Conservation (phyloP, 2,888 invertebrate species). For the Sesia apiformis region DNA sequence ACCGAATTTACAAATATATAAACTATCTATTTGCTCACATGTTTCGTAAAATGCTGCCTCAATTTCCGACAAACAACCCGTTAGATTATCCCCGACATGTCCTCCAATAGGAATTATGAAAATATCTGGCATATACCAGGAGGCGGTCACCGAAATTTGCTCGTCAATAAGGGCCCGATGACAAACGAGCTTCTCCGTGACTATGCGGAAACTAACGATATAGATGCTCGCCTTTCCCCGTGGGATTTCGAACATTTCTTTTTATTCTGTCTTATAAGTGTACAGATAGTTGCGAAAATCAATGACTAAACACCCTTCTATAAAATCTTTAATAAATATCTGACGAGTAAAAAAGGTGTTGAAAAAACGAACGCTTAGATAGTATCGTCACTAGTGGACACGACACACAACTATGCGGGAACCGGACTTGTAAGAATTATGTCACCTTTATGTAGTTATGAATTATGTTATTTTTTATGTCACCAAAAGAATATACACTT, state of each 20-base stretch:
- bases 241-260: slow-evolving; percentile 12
- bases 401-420: too few relatives aligned
- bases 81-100: slow-evolving; percentile 16
- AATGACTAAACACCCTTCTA: not conserved
- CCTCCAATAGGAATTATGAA: slow-evolving; percentile 42
- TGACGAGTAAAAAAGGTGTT: too few relatives aligned
- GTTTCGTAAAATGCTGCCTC: too few relatives aligned
- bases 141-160: slow-evolving; percentile 7
- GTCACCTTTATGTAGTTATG: too few relatives aligned
- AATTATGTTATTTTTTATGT: too few relatives aligned
- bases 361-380: too few relatives aligned
- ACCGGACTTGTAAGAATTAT: too few relatives aligned
- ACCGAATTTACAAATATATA: too few relatives aligned
- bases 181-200: slow-evolving; percentile 50
- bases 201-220: slow-evolving; percentile 31
- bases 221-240: slow-evolving; percentile 28
- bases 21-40: too few relatives aligned
- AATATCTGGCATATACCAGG: slow-evolving; percentile 38
- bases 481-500: too few relatives aligned
- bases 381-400: too few relatives aligned
- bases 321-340: slow-evolving; percentile 2
- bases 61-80: slow-evolving; percentile 14
- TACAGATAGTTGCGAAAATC: not conserved
- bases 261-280: slow-evolving; percentile 17
- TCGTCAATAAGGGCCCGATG: slow-evolving; percentile 49